Percentiles rank a stretch among this genome's conserved stretches.
Conservation (phyloP, 2,797 vertebrate genomes). For the Echiichthys vipera region DNA sequence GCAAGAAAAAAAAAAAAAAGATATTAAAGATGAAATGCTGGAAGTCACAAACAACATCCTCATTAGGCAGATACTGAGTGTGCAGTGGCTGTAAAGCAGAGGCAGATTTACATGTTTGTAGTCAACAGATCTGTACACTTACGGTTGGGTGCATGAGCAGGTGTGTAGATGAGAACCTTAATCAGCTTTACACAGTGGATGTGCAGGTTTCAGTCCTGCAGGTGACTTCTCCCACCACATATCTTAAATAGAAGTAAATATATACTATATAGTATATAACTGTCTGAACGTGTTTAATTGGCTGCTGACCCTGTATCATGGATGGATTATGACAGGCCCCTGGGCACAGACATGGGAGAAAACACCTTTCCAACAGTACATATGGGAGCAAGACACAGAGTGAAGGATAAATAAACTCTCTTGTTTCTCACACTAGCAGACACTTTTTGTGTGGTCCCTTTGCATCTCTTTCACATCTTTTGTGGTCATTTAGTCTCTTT, state of each 20-base stretch:
- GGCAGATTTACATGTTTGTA: conserved; percentile 41
- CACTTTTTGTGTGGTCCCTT: neutral
- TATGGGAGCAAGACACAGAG: neutral
- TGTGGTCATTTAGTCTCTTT: no score
- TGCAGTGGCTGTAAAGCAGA: neutral
- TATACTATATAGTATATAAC: neutral
- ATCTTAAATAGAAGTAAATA: neutral
- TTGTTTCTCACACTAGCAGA: no score
- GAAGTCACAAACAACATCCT: neutral
- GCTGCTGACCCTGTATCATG: neutral
- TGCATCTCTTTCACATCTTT: neutral
- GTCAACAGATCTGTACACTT: conserved; percentile 41
- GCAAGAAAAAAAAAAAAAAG: neutral
- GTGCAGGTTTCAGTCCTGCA: conserved; percentile 12
- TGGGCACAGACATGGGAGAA: neutral
- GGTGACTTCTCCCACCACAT: neutral
- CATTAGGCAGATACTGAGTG: neutral
- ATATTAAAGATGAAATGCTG: neutral
- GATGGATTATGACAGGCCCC: neutral
- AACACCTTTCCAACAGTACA: no score
- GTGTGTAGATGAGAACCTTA: conserved; percentile 32
- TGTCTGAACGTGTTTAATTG: neutral
- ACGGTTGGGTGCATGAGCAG: conserved; percentile 2
- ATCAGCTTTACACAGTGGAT: conserved; percentile 6
- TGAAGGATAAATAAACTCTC: neutral